These are phyloP conservation scores for Corynorhinus townsendii DNA, from an alignment of 2,113 vertebrate species.

Conservation along the genomic window DNA sequence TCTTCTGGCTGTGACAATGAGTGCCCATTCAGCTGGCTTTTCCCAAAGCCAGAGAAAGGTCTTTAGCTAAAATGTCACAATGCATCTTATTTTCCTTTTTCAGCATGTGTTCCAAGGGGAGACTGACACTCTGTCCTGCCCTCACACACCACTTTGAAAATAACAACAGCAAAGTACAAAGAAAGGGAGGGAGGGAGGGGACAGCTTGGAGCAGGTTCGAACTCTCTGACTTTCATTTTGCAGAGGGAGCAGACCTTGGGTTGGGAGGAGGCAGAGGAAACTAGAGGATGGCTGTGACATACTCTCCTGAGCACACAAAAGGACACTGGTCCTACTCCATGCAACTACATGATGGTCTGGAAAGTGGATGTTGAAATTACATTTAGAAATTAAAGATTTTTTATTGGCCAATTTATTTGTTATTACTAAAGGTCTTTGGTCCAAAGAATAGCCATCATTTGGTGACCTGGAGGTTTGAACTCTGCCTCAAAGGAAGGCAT, in stretches of 20 bases:
- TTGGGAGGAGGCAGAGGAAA: neutral
- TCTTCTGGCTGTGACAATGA: constrained; percentile 67
- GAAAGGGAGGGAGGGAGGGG: constrained; percentile 34
- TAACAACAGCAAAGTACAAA: constrained; percentile 69
- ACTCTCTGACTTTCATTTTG: neutral
- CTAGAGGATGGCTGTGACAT: neutral
- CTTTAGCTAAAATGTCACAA: constrained; percentile 81
- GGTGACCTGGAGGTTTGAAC: neutral
- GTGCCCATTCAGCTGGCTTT: constrained; percentile 72
- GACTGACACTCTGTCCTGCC: constrained; percentile 75
- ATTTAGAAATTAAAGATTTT: constrained; percentile 3
- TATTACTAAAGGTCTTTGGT: neutral
- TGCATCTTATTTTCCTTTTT: constrained; percentile 80
- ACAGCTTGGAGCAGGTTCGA: neutral
- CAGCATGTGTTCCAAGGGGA: constrained; percentile 69
- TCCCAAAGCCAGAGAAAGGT: constrained; percentile 76
- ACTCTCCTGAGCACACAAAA: neutral
- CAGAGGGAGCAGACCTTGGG: neutral
- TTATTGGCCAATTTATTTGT: neutral
- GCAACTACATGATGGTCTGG: neutral
- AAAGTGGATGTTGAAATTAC: neutral
- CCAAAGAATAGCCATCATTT: neutral
- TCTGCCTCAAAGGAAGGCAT: neutral
- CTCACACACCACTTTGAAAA: constrained; percentile 69
- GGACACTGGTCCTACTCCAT: neutral